phyloP scores from a whole-genome alignment of 1,140 invertebrate species.

The Nephila pilipes region DNA sequence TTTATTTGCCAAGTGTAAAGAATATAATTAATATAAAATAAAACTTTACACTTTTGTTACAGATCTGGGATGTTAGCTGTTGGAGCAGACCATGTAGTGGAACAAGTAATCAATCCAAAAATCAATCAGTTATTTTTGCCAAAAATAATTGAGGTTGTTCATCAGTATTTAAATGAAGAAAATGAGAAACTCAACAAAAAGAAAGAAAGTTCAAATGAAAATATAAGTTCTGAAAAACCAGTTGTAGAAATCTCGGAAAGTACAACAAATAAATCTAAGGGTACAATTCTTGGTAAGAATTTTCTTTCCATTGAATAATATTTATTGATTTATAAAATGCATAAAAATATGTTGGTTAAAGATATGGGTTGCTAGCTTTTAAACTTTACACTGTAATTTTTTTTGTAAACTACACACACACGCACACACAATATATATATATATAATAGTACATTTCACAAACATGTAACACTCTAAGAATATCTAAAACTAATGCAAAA shows the following conservation, averaged over 20 bases:
- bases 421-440: too few relatives aligned
- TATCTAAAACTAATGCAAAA: too few relatives aligned
- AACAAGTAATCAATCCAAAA: conserved; percentile 97
- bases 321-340: too few relatives aligned
- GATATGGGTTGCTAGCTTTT: too few relatives aligned
- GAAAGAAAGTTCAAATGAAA: neutral
- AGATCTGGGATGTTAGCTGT: conserved; percentile 90
- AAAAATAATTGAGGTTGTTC: conserved; percentile 94
- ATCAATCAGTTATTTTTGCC: conserved; percentile 91
- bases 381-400: too few relatives aligned
- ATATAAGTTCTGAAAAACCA: neutral
- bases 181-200: conserved; percentile 63
- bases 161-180: conserved; percentile 86
- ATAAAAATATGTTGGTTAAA: too few relatives aligned
- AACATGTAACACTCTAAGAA: too few relatives aligned
- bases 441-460: too few relatives aligned
- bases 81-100: conserved; percentile 95
- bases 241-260: neutral
- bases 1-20: too few relatives aligned
- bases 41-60: conserved; percentile 43
- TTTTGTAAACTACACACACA: too few relatives aligned
- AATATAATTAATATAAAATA: too few relatives aligned
- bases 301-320: neutral
- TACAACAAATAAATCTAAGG: conserved; percentile 10
- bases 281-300: conserved; percentile 5